Conservation (phyloP, 2,113 vertebrate genomes). For the Actenoides lindsayi region DNA sequence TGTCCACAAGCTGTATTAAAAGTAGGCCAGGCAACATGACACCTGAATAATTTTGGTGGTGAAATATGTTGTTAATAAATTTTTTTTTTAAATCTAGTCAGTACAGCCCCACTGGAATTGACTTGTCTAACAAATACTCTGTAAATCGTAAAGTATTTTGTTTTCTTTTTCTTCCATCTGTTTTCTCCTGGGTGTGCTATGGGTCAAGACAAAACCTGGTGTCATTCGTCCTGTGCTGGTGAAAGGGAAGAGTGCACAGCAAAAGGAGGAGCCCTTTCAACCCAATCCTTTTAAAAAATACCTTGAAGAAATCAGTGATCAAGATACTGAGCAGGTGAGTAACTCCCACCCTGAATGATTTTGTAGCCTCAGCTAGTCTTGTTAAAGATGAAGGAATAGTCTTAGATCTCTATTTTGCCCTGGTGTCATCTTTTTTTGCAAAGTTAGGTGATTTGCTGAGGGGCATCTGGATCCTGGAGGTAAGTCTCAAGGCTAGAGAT, state of each 20-base stretch:
- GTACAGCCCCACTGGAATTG: background rate
- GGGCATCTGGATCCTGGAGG: background rate
- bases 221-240: constrained; percentile 84
- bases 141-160: background rate
- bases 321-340: constrained; percentile 79
- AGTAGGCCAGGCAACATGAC: background rate
- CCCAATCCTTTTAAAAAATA: constrained; percentile 83
- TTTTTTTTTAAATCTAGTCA: background rate
- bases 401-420: background rate
- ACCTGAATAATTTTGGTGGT: background rate
- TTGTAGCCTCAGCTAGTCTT: background rate
- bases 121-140: background rate
- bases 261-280: constrained; percentile 75
- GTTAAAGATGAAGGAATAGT: background rate
- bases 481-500: background rate
- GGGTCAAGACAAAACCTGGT: constrained; percentile 87
- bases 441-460: background rate
- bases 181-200: background rate
- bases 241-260: constrained; percentile 76
- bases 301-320: constrained; percentile 66
- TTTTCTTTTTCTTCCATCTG: background rate
- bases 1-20: background rate
- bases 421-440: background rate
- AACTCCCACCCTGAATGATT: background rate
- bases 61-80: background rate